phyloP scores from a whole-genome alignment of 2,113 vertebrate species.

The Salvator merianae region DNA sequence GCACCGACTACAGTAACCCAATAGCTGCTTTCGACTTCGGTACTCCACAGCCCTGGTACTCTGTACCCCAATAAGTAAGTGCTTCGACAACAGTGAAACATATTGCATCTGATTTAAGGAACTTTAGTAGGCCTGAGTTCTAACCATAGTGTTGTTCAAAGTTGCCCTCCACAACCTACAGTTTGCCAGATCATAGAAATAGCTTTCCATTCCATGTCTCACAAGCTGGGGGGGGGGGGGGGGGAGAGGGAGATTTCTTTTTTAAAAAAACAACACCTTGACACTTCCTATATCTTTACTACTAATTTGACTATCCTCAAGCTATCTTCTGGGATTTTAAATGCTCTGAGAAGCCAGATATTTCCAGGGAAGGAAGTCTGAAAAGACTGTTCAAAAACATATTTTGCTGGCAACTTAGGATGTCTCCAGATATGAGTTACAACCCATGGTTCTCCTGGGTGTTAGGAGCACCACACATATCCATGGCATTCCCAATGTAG shows the following conservation, averaged over 20 bases:
- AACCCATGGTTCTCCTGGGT: too few species aligned
- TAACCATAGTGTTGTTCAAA: neutral
- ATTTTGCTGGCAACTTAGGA: neutral
- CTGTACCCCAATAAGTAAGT: too few species aligned
- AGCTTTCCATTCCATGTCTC: neutral
- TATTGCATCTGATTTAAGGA: neutral
- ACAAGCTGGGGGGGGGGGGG: neutral
- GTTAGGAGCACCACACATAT: too few species aligned
- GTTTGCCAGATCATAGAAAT: neutral
- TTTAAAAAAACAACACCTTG: neutral
- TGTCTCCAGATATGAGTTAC: too few species aligned
- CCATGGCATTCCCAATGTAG: too few species aligned
- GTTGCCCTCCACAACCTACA: neutral
- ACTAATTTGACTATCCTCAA: neutral
- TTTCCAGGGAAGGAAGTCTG: neutral
- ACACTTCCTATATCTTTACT: neutral
- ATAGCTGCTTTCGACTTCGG: too few species aligned
- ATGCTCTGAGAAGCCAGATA: neutral
- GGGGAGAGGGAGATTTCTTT: neutral
- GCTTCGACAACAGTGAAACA: too few species aligned
- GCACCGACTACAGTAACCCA: too few species aligned
- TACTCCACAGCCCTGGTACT: too few species aligned
- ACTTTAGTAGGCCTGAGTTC: neutral
- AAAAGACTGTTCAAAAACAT: neutral
- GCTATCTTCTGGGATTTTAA: neutral